phyloP scores from a whole-genome alignment of 2,797 vertebrate species.

The Passerculus sandwichensis region DNA sequence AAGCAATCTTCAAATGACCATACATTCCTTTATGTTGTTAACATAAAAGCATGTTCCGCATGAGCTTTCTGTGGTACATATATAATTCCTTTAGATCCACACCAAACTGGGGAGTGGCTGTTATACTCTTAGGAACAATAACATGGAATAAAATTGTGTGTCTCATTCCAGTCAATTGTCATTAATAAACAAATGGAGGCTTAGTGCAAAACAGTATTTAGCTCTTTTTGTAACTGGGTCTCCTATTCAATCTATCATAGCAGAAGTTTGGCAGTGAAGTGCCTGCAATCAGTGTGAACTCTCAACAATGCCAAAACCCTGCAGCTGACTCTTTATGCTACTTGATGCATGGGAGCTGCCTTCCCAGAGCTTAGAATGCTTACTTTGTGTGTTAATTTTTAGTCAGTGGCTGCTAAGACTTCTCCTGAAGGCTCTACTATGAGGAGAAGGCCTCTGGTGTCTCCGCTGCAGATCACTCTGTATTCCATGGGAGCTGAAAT shows the following conservation, averaged over 20 bases:
- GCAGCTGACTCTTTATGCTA: background rate
- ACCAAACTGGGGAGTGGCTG: background rate
- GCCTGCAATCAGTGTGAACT: background rate
- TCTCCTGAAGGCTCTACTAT: background rate
- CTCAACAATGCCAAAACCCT: background rate
- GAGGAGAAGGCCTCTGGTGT: background rate
- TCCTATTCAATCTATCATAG: background rate
- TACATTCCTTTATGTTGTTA: background rate
- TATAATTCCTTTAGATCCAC: background rate
- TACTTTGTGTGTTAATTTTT: background rate
- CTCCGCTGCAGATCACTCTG: background rate
- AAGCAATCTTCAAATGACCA: background rate
- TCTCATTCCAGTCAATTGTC: background rate
- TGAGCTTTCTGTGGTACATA: background rate
- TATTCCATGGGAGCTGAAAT: background rate
- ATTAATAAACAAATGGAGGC: background rate
- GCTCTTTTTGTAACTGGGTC: background rate
- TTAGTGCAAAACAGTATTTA: background rate
- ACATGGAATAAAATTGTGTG: background rate
- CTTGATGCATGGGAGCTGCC: background rate
- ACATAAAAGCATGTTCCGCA: background rate
- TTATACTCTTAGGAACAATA: background rate
- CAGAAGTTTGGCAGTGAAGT: background rate
- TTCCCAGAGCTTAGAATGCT: background rate
- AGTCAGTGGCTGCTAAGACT: background rate